phyloP scores from a whole-genome alignment of 2,888 invertebrate species.

The Mythimna vitellina region DNA sequence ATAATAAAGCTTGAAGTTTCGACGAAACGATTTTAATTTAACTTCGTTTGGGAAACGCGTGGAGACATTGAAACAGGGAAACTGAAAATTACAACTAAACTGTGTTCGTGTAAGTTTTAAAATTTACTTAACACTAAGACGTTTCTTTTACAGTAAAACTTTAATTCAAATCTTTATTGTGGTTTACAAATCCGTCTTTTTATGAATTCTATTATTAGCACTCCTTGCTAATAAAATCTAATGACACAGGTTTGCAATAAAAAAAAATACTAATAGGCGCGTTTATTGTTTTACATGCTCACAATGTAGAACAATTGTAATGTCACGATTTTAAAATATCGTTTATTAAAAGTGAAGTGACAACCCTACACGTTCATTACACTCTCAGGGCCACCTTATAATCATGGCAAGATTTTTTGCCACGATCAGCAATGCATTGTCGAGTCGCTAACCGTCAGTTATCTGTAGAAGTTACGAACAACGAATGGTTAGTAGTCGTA shows the following conservation, averaged over 20 bases:
- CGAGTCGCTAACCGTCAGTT: constrained; percentile 10
- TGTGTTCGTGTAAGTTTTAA: no score
- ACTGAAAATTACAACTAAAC: constrained; percentile 22
- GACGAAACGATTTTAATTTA: constrained; percentile 6
- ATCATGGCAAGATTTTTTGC: constrained; percentile 57
- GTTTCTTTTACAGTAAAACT: background rate
- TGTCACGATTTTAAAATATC: constrained; percentile 1
- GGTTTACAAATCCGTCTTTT: background rate
- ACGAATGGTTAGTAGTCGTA: background rate
- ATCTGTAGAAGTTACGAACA: constrained; percentile 1
- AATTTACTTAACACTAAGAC: background rate
- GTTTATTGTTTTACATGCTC: constrained; percentile 5
- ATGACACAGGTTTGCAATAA: constrained; percentile 19
- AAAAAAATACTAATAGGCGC: background rate
- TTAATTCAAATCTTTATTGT: background rate
- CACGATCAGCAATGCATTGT: constrained; percentile 43
- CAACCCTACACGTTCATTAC: constrained; percentile 52
- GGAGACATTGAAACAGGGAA: constrained; percentile 22
- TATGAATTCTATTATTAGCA: background rate
- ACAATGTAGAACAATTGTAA: background rate
- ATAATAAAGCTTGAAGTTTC: constrained; percentile 12
- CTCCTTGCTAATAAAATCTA: background rate
- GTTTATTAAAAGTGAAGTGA: constrained; percentile 14
- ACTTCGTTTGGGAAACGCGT: constrained; percentile 28
- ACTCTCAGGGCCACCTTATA: constrained; percentile 49